Evolutionary conservation across 2,113 vertebrate genomes (phyloP).

Genomic region (Tiliqua scincoides): DNA sequence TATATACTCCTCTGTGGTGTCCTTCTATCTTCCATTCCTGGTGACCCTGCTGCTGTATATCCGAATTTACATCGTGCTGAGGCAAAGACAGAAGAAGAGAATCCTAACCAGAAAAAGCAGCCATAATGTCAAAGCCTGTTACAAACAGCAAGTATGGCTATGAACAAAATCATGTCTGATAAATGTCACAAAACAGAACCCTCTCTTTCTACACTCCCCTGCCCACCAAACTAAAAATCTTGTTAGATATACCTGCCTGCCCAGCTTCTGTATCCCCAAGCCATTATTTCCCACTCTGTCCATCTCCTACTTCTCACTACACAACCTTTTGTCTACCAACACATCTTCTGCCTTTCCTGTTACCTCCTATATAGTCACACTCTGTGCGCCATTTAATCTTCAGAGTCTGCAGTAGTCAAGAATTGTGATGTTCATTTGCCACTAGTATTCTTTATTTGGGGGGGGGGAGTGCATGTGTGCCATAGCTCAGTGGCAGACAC

Average conservation of each 20-base stretch:
- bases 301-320: neutral
- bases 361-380: neutral
- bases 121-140: slow-evolving; percentile 68
- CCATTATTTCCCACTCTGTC: neutral
- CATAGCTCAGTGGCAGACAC: no score
- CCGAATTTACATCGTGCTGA: slow-evolving; percentile 91
- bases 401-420: neutral
- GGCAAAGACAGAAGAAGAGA: slow-evolving; percentile 85
- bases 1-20: slow-evolving; percentile 94
- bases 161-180: neutral
- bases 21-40: slow-evolving; percentile 93
- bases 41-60: slow-evolving; percentile 92
- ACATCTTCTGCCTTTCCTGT: neutral
- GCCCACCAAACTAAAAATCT: neutral
- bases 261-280: neutral
- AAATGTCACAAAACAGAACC: slow-evolving; percentile 10
- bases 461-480: no score
- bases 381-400: neutral
- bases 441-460: neutral
- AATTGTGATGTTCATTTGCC: neutral
- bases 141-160: slow-evolving; percentile 68
- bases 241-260: neutral
- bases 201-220: neutral
- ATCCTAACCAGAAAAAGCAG: slow-evolving; percentile 86
- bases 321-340: no score